A percentile compares a stretch with the other conserved stretches of the same genome.
These are phyloP conservation scores for Albula glossodonta DNA, from an alignment of 2,113 vertebrate species.

Conservation along the genomic window DNA sequence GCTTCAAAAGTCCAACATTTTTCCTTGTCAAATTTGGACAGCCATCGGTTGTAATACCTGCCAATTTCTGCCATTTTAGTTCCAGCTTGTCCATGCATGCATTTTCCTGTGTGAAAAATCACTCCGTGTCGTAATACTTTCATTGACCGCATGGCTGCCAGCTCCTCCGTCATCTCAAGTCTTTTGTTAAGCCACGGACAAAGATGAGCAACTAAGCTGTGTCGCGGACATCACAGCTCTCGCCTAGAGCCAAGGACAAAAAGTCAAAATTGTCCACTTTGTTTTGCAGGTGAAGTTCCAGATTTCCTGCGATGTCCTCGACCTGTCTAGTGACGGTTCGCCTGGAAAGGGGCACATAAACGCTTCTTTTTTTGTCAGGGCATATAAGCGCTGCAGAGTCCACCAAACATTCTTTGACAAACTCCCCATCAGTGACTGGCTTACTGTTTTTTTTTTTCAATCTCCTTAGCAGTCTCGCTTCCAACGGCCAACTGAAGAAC, in stretches of 20 bases:
- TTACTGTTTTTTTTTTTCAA: no score
- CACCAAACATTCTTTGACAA: conserved; percentile 43
- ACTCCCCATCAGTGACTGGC: conserved; percentile 3
- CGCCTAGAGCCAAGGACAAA: conserved; percentile 37
- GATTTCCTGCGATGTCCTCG: conserved; percentile 29
- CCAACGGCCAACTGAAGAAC: no score
- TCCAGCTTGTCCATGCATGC: conserved; percentile 17
- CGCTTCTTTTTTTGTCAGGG: no score
- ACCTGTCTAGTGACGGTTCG: conserved; percentile 21
- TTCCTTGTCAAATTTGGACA: conserved; percentile 32
- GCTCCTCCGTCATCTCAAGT: conserved; percentile 32
- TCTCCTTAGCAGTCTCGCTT: no score
- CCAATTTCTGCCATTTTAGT: conserved; percentile 32
- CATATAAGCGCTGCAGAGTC: conserved; percentile 25
- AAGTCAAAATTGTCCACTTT: conserved; percentile 8
- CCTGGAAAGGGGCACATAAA: conserved; percentile 13
- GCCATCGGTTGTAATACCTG: conserved; percentile 13
- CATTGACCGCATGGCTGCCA: not conserved
- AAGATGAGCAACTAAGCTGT: not conserved
- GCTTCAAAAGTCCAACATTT: conserved; percentile 5
- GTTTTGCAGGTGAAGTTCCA: conserved; percentile 36
- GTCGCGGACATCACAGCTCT: not conserved
- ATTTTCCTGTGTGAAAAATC: conserved; percentile 34
- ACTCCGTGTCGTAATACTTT: conserved; percentile 11
- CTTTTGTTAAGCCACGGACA: conserved; percentile 5